Evolutionary conservation across 2,888 invertebrate genomes (phyloP).

Genomic region (Amphipoea lucens): DNA sequence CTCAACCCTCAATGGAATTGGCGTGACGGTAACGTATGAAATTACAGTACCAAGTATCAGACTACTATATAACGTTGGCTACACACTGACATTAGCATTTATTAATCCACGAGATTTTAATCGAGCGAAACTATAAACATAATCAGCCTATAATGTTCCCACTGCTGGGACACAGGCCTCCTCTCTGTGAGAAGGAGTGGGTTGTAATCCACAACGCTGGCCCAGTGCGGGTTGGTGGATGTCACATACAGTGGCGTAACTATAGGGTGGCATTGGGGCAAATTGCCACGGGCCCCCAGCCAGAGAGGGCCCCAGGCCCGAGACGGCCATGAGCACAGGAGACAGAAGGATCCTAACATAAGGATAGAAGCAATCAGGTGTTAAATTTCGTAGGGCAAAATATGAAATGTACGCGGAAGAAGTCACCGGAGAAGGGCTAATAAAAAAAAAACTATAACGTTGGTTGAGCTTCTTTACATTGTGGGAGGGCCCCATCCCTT

Average conservation of each 20-base stretch:
- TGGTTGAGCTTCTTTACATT: too few species aligned
- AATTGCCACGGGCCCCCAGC: too few species aligned
- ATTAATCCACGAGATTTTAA: neutral
- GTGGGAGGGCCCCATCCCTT: too few species aligned
- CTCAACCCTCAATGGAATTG: neutral
- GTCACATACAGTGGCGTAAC: neutral
- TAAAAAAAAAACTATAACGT: too few species aligned
- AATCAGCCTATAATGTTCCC: neutral
- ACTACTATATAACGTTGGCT: neutral
- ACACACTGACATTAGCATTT: neutral
- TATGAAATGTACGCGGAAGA: too few species aligned
- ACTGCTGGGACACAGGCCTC: neutral
- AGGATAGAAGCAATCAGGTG: too few species aligned
- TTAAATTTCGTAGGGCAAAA: too few species aligned
- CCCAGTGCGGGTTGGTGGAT: neutral
- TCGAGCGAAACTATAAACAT: neutral
- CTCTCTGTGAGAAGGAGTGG: neutral
- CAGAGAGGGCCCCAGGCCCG: too few species aligned
- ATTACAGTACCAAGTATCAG: slow-evolving; percentile 37
- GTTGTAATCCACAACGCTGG: neutral
- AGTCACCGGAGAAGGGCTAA: too few species aligned
- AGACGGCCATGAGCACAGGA: too few species aligned
- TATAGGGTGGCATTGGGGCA: too few species aligned
- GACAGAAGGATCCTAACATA: too few species aligned
- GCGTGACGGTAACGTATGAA: slow-evolving; percentile 13